Percentiles rank a stretch among this genome's conserved stretches.
Conservation (phyloP, 2,888 invertebrate genomes). For the Brassicogethes aeneus region DNA sequence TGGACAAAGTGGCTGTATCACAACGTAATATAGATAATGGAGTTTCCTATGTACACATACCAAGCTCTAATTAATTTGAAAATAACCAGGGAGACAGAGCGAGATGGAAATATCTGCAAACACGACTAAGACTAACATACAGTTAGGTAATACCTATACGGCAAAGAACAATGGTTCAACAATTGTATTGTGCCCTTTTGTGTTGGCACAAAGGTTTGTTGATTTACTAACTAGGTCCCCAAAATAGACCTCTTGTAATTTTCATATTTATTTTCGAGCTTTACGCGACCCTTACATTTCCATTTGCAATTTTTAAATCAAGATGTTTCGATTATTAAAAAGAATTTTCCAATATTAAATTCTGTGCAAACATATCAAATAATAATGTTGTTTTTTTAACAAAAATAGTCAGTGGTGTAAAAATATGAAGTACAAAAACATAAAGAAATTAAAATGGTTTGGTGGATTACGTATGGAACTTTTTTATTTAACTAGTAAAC, state of each 20-base stretch:
- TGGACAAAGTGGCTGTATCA: neutral
- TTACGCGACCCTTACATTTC: too few species aligned
- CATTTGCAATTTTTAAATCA: too few species aligned
- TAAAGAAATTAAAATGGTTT: too few species aligned
- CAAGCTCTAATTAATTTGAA: neutral
- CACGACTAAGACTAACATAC: neutral
- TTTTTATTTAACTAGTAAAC: too few species aligned
- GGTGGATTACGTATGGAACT: too few species aligned
- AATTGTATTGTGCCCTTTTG: conserved; percentile 2
- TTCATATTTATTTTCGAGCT: neutral
- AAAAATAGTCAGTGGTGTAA: too few species aligned
- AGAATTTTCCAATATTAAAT: too few species aligned
- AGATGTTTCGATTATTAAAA: too few species aligned
- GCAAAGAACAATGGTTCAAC: conserved; percentile 1
- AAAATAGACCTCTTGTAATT: neutral
- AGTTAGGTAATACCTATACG: conserved; percentile 1
- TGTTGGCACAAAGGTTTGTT: neutral
- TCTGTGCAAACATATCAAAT: too few species aligned
- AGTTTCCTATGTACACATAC: neutral
- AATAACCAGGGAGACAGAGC: neutral
- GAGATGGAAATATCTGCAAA: neutral
- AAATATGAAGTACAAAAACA: too few species aligned
- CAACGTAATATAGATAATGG: neutral
- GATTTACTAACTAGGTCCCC: conserved; percentile 1
- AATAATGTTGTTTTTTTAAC: too few species aligned